Percentiles rank a stretch among this genome's conserved stretches.
These are phyloP conservation scores for Magallana gigas DNA, from an alignment of 1,140 invertebrate genomes.

Conservation along the genomic window DNA sequence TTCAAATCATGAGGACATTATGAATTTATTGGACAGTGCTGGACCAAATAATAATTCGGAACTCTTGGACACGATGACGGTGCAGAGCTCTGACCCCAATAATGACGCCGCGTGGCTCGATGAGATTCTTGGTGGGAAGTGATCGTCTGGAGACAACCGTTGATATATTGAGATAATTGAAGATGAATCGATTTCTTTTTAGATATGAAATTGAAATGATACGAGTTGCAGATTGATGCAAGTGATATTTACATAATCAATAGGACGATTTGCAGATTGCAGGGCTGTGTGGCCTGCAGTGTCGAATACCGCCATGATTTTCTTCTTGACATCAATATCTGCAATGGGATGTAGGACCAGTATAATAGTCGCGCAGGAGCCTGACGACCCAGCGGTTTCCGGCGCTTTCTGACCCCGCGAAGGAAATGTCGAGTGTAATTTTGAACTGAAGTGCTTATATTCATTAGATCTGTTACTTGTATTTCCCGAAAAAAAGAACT, in stretches of 20 bases:
- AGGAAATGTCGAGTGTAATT: slow-evolving; percentile 12
- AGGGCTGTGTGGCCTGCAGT: background rate
- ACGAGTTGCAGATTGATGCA: slow-evolving; percentile 31
- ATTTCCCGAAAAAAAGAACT: background rate
- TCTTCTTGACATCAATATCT: slow-evolving; percentile 14
- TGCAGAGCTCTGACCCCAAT: slow-evolving; percentile 55
- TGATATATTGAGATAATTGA: slow-evolving; percentile 45
- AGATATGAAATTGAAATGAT: slow-evolving; percentile 42
- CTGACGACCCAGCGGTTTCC: background rate
- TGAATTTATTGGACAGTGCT: slow-evolving; percentile 72
- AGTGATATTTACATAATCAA: slow-evolving; percentile 47
- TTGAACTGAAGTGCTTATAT: slow-evolving; percentile 1
- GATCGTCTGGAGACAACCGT: slow-evolving; percentile 24
- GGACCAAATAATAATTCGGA: slow-evolving; percentile 68
- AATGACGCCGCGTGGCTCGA: slow-evolving; percentile 68
- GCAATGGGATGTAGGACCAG: slow-evolving; percentile 24
- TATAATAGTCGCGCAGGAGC: background rate
- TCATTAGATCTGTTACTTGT: slow-evolving; percentile 36
- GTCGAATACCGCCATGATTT: slow-evolving; percentile 9
- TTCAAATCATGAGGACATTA: slow-evolving; percentile 69
- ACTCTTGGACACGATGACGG: slow-evolving; percentile 66
- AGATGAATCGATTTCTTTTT: slow-evolving; percentile 36
- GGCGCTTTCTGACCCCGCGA: slow-evolving; percentile 1
- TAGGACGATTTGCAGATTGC: slow-evolving; percentile 17
- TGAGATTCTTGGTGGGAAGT: slow-evolving; percentile 67